Base-by-base conservation (phyloP, 2,797 vertebrate genomes). In the Paratrypauchen microcephalus region DNA sequence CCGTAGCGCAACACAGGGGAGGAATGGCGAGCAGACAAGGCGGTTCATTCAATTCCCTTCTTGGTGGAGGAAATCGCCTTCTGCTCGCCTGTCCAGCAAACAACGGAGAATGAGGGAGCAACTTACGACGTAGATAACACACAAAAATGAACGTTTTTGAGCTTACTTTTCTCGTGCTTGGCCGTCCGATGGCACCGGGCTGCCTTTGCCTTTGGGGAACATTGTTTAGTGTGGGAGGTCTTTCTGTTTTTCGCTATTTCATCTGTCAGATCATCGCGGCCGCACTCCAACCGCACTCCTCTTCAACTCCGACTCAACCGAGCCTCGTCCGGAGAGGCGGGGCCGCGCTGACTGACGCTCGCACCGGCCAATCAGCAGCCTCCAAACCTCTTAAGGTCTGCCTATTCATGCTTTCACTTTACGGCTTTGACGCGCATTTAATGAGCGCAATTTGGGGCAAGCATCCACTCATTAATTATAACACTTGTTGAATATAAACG, bases 111-210 rank as follows among this genome's bases (percentile, higher is more conserved):
- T n/a, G 69, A 74, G 71, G 69, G 63, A 71, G 30, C 76, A 86
- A 91, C 79, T 91, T 83, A 30, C 82, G 68, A 71, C 70, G 72
- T 54, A 72, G 45, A 75, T 82, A 84, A 86, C 48, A 72, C 71
- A 71, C 82, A 75, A 82, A 74, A 79, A 77, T 75, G 45, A 80
- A 74, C 47, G 68, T 73, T 78, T 78, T 85, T 48, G 55, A 18
- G 85, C 97, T 97, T 96, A 98, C 97, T 98, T 98, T 94, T 98
- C 96, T 86, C 97, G 93, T 74, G 97, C 97, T 87, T 98, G 96
- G 84, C 95, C 94, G 93, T 98, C 97, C 90, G 97, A 98, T 81
- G 97, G 97, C 94, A 97, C 97, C 89, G 95, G 96, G 85, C 96
- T 95, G 92, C 96, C 95, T 94, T 98, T 98, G 91, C 97, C 96